Evolutionary conservation across 2,888 invertebrate genomes (phyloP).

Genomic region (Flabesymbios commensalis): DNA sequence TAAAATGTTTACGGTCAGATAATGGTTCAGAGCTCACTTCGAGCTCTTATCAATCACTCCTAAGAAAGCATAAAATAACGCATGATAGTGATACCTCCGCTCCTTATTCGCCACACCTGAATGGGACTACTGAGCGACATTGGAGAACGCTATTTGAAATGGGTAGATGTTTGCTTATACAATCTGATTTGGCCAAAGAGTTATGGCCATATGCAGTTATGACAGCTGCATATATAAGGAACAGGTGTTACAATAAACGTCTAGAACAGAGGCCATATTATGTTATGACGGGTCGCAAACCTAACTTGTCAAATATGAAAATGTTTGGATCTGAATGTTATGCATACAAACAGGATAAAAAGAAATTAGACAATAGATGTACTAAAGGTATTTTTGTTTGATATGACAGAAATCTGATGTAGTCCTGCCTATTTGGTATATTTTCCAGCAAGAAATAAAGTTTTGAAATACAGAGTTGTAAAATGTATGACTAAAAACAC

Average conservation of each 20-base stretch:
- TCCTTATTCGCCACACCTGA: constrained; percentile 26
- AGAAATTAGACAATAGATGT: constrained; percentile 24
- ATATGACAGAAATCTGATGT: constrained; percentile 7
- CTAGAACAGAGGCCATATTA: constrained; percentile 17
- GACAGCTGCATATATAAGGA: constrained; percentile 24
- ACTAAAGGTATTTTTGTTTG: constrained; percentile 8
- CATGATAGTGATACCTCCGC: constrained; percentile 21
- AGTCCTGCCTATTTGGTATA: constrained; percentile 11
- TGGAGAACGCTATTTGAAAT: constrained; percentile 32
- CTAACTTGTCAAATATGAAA: constrained; percentile 19
- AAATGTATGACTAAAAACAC: too few species aligned
- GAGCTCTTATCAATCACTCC: neutral
- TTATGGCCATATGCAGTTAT: constrained; percentile 30
- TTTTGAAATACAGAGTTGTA: neutral
- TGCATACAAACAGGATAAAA: constrained; percentile 16
- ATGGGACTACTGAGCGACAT: constrained; percentile 27
- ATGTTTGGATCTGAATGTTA: constrained; percentile 26
- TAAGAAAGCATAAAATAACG: constrained; percentile 11
- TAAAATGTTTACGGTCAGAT: neutral
- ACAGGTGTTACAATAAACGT: constrained; percentile 23
- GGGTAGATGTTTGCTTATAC: constrained; percentile 24
- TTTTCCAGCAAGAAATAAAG: neutral
- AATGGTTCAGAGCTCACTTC: constrained; percentile 7
- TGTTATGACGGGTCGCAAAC: constrained; percentile 14
- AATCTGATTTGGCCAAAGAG: constrained; percentile 19